Base-by-base conservation (phyloP, 35 echinoderm and acorn worm species). In the Apostichopus parvimensis region DNA sequence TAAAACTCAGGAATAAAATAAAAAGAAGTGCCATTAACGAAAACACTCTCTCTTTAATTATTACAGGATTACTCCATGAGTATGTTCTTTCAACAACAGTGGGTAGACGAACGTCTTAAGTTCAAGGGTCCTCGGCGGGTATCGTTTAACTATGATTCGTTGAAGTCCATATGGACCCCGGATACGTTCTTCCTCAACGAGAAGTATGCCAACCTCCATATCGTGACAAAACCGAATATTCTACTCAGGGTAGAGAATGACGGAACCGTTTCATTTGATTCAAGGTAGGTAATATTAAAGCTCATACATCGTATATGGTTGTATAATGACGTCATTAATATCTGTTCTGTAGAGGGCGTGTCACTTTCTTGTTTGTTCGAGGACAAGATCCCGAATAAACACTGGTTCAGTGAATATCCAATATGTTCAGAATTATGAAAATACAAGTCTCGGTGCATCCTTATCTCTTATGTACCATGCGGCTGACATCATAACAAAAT, bases 141-240 rank as follows among this genome's bases (percentile, higher is more conserved):
- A 0, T 1, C 28, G 8, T 18, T 82, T 56, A 56, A 13, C 79
- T 54, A 82, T 17, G 52, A 82, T n/a, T 10, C 52, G 18, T 8
- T 82, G 6, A n/a, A 82, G n/a, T 45, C 14, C 24, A 55, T 82
- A 4, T 82, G 79, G 79, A 82, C 45, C 14, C 79, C 79, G 6
- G 79, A 82, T 82, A 82, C 79, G 1, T 82, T 82, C 9, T 82
- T 82, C 79, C 54, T 57, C 8, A 82, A 82, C 17, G 79, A 55
- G 57, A 82, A 55, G 15, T 82, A 53, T 17, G 79, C 26, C 21
- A 54, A 82, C 52, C 18, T 55, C 22, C 79, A 82, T 53, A 82
- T 17, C 10, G 9, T 82, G 55, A 82, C 79, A 12, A 45, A 82
- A 55, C 79, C 79, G 14, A 82, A 82, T 14, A 34, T 56, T 82